Conservation (phyloP, 2,888 invertebrate genomes). For the Eilema griseolum region DNA sequence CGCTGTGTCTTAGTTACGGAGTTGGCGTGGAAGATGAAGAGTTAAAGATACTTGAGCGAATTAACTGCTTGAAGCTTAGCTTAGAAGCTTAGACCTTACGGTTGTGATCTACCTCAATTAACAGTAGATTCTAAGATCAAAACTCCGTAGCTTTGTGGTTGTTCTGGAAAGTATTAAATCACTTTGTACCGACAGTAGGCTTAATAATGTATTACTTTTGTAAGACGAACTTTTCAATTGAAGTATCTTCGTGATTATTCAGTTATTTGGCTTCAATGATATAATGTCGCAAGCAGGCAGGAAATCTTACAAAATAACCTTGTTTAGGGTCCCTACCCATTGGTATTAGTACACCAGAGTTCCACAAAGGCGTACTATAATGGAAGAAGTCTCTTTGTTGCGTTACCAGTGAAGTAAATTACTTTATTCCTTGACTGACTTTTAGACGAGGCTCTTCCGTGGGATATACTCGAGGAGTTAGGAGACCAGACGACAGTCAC, state of each 20-base stretch:
- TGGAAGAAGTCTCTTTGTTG: neutral
- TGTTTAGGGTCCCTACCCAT: neutral
- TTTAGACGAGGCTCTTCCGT: too few relatives aligned
- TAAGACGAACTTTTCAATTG: neutral
- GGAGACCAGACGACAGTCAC: too few relatives aligned
- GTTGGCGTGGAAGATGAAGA: neutral
- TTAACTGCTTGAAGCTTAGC: neutral
- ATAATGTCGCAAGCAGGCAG: neutral
- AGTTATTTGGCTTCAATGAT: neutral
- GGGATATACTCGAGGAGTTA: too few relatives aligned
- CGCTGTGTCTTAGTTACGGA: neutral
- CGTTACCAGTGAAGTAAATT: too few relatives aligned
- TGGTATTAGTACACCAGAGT: too few relatives aligned
- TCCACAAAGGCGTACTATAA: too few relatives aligned
- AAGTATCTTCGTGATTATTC: neutral
- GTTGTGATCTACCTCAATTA: neutral
- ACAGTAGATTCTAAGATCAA: neutral
- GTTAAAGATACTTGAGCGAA: neutral
- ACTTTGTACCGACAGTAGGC: neutral
- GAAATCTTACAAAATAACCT: neutral
- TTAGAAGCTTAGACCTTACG: neutral
- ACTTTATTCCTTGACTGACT: too few relatives aligned
- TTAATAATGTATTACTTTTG: neutral
- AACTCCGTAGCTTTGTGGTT: too few relatives aligned
- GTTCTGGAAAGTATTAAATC: neutral